Evolutionary conservation across 35 echinoderm and acorn worm species (phyloP), one percentile per base, ranked within the genome.

Genomic region (Apostichopus japonicus): DNA sequence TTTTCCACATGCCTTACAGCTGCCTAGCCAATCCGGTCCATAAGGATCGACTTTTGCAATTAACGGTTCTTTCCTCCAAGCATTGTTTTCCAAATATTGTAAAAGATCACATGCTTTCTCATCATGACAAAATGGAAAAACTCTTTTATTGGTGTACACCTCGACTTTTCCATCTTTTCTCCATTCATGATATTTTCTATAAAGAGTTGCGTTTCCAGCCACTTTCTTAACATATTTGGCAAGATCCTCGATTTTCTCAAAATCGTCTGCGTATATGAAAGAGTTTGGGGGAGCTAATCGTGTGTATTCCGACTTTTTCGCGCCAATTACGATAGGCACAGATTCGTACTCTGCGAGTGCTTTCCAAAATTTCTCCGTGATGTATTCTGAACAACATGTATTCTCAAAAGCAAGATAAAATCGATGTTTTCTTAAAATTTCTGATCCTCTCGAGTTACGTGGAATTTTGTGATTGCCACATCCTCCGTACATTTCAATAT

Each of bases 381-480:
- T 95, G 76, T 92, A 90, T 55, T 92, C 91, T 1, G 56, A 65
- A 77, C 94, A 95, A 15, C 88, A 72, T 54, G 91, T 86, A 81
- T 92, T 90, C 70, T 95, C 94, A 13, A 95, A 75, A 53, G 94
- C 58, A 19, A 95, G 83, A 62, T 95, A 88, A 81, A 95, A 95
- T 55, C 92, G 92, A 63, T 95, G 77, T 11, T 80, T 67, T 15
- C 53, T 75, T 10, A 95, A 17, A 17, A 87, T 61, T 52, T 87
- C 59, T 10, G 24, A 55, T 52, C 94, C 92, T 86, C 84, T 19
- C 61, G 15, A 55, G 77, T 24, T n/a, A n/a, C n/a, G n/a, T n/a
- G n/a, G n/a, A n/a, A n/a, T n/a, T n/a, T n/a, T n/a, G n/a, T n/a
- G n/a, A 91, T 89, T 24, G 53, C 86, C 94, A 88, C 94, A 95